Conservation (phyloP, 1,140 invertebrate species). For the Ostrea denselamellosa region DNA sequence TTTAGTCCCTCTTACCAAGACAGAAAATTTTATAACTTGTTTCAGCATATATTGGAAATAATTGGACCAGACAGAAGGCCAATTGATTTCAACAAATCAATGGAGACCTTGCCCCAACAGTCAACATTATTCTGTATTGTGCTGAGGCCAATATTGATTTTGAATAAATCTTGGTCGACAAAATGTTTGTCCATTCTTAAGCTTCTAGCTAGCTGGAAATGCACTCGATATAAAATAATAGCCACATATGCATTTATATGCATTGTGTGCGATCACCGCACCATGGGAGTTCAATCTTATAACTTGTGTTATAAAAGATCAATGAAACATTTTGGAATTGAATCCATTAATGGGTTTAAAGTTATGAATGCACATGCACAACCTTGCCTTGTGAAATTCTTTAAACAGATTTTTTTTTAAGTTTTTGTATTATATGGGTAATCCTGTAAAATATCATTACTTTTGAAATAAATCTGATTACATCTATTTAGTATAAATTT, state of each 20-base stretch:
- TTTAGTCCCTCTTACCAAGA: not conserved
- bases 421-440: too few species aligned
- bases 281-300: slow-evolving; percentile 32
- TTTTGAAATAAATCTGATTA: too few species aligned
- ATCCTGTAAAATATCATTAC: too few species aligned
- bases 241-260: slow-evolving; percentile 26
- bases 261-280: slow-evolving; percentile 1
- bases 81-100: slow-evolving; percentile 27
- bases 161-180: slow-evolving; percentile 10
- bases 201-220: slow-evolving; percentile 21
- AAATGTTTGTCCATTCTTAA: slow-evolving; percentile 33
- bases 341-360: not conserved
- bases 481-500: too few species aligned
- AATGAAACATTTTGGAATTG: not conserved
- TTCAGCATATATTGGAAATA: slow-evolving; percentile 16
- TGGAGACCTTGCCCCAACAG: slow-evolving; percentile 4
- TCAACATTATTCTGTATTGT: slow-evolving; percentile 36
- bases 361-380: too few species aligned
- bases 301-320: not conserved
- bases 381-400: too few species aligned
- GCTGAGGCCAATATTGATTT: slow-evolving; percentile 20
- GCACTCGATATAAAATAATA: slow-evolving; percentile 11
- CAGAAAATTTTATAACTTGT: not conserved
- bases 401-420: too few species aligned
- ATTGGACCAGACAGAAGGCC: slow-evolving; percentile 20